Conservation (phyloP, 2,797 vertebrate species). For the Erpetoichthys calabaricus region DNA sequence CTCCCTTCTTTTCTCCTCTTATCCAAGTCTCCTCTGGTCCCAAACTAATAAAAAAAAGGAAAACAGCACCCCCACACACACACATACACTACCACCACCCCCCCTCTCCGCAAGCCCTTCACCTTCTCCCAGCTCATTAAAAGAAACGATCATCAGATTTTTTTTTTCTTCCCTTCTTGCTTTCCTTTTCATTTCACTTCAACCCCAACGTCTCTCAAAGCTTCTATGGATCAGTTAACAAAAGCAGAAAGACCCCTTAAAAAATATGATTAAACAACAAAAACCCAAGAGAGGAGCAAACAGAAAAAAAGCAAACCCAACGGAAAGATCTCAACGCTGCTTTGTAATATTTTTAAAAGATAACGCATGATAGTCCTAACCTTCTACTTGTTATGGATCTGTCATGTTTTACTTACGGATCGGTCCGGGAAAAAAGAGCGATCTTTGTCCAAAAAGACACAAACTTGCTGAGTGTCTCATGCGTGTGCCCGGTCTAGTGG, state of each 20-base stretch:
- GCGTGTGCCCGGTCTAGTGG: slow-evolving; percentile 93
- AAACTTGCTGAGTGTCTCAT: slow-evolving; percentile 83
- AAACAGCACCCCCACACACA: not conserved
- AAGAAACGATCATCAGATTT: slow-evolving; percentile 48
- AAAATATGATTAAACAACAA: too few relatives aligned
- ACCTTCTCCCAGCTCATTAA: slow-evolving; percentile 57
- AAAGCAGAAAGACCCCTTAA: slow-evolving; percentile 13
- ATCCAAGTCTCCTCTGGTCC: slow-evolving; percentile 46
- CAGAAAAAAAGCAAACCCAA: too few relatives aligned
- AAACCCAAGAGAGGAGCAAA: too few relatives aligned
- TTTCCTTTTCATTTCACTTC: too few relatives aligned
- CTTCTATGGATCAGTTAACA: slow-evolving; percentile 43
- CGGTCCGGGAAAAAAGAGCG: not conserved
- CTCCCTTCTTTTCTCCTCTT: slow-evolving; percentile 28
- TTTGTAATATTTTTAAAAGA: too few relatives aligned
- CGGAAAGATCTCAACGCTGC: too few relatives aligned
- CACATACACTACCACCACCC: too few relatives aligned
- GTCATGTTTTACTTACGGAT: slow-evolving; percentile 44
- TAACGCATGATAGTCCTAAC: slow-evolving; percentile 20
- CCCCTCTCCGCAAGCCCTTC: slow-evolving; percentile 11
- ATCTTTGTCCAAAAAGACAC: slow-evolving; percentile 39
- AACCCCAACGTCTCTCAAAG: slow-evolving; percentile 37
- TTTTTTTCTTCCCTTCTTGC: slow-evolving; percentile 30
- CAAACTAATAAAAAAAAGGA: slow-evolving; percentile 32
- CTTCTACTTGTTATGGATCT: slow-evolving; percentile 25